Evolutionary conservation across 2,113 vertebrate species (phyloP), one percentile per base, ranked within the genome.

Genomic region (Malurus cyaneus): DNA sequence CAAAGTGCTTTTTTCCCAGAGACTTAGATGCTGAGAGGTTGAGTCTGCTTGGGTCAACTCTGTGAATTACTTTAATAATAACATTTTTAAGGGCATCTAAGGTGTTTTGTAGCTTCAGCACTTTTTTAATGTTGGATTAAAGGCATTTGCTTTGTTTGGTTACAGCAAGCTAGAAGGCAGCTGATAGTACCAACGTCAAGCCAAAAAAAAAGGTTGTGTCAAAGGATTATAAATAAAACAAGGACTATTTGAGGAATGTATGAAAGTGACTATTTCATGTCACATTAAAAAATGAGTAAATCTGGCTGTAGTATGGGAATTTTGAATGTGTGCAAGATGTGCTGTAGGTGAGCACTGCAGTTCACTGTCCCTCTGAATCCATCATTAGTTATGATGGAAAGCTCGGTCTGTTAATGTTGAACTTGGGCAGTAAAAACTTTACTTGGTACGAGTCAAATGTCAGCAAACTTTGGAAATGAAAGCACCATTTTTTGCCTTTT

Each of bases 61-160:
- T 47, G 8, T 54, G 26, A 46, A 19, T 70, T 80, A 32, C 50
- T 59, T 80, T 67, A 72, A 15, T 49, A 42, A 17, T 44, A 46
- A 64, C 11, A 46, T 34, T 71, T 54, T 71, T 77, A 77, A 54
- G 31, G 50, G 9, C 62, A 42, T 56, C 71, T 81, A 31, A 67
- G 39, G 18, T 66, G 17, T 86, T 70, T n/a, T 2, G 2, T 60
- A 53, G 32, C 56, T 54, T 80, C 52, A 64, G 62, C 36, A 16
- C 34, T 70, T 59, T 52, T 42, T n/a, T 24, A n/a, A 32, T 50
- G 20, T n/a, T 87, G 64, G 50, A 47, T 11, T 18, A 47, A 31
- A 80, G 41, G 46, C n/a, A 72, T 91, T 80, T 62, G 36, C 56
- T 62, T 71, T 92, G 57, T 73, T 88, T 78, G 64, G n/a, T 76